These are phyloP conservation scores for Scyliorhinus canicula DNA, from an alignment of 2,797 vertebrate genomes.

Conservation along the genomic window DNA sequence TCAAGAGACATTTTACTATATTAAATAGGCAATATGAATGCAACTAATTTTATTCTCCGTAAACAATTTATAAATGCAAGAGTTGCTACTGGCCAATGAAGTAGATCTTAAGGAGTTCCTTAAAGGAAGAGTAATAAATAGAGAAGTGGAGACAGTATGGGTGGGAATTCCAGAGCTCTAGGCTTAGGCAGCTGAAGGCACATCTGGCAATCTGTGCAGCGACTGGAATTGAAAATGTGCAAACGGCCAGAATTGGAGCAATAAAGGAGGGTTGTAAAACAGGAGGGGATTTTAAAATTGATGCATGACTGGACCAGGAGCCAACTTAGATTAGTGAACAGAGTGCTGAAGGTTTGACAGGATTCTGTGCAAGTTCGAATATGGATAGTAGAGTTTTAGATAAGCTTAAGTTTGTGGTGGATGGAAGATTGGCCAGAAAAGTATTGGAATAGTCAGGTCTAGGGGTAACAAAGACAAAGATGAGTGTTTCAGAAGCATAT, in stretches of 20 bases:
- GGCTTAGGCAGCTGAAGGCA: neutral
- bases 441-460: no score
- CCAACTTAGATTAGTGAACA: neutral
- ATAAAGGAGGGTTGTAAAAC: neutral
- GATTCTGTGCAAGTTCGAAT: neutral
- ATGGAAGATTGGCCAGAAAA: no score
- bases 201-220: neutral
- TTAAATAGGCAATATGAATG: no score
- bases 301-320: neutral
- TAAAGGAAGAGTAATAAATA: neutral
- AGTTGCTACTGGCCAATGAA: no score
- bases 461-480: neutral
- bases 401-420: no score
- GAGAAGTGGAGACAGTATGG: no score
- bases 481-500: neutral
- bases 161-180: neutral
- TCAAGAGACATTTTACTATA: no score
- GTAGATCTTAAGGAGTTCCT: no score
- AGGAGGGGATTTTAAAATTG: neutral
- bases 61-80: no score
- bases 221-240: neutral
- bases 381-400: neutral
- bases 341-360: neutral
- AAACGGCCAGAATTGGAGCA: neutral
- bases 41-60: no score